phyloP scores from a whole-genome alignment of 2,888 invertebrate genomes.

The Meta bourneti region DNA sequence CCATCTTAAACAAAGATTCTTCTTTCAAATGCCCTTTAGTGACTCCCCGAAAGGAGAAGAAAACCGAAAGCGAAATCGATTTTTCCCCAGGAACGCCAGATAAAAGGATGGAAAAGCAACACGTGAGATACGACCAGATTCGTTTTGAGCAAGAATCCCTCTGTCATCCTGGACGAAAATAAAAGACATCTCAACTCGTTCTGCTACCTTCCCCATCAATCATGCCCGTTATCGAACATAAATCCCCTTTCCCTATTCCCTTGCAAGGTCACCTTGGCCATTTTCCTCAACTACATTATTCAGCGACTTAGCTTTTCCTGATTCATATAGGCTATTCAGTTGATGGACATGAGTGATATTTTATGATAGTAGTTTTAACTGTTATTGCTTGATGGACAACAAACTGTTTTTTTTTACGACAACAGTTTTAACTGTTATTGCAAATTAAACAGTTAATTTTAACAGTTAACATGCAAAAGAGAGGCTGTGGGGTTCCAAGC shows the following conservation, averaged over 20 bases:
- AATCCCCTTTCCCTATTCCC: conserved; percentile 18
- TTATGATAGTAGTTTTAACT: no score
- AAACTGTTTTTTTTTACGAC: no score
- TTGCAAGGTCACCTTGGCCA: conserved; percentile 29
- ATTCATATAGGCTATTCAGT: background rate
- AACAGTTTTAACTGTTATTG: no score
- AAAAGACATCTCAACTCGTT: background rate
- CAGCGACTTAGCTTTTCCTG: background rate
- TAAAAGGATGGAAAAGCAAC: background rate
- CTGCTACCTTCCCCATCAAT: background rate
- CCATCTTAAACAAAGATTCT: no score
- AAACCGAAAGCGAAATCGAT: no score
- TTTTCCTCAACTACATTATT: background rate
- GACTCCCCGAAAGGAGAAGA: no score
- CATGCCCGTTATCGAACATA: conserved; percentile 17
- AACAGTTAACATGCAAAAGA: no score
- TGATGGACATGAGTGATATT: no score
- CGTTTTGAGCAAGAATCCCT: conserved; percentile 13
- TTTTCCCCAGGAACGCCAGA: background rate
- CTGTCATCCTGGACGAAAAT: background rate
- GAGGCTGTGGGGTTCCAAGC: no score
- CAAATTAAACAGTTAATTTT: no score
- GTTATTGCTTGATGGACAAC: no score
- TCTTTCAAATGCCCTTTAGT: no score
- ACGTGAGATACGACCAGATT: conserved; percentile 4